phyloP scores from a whole-genome alignment of 2,113 vertebrate genomes.

The Callopanchax toddi region DNA sequence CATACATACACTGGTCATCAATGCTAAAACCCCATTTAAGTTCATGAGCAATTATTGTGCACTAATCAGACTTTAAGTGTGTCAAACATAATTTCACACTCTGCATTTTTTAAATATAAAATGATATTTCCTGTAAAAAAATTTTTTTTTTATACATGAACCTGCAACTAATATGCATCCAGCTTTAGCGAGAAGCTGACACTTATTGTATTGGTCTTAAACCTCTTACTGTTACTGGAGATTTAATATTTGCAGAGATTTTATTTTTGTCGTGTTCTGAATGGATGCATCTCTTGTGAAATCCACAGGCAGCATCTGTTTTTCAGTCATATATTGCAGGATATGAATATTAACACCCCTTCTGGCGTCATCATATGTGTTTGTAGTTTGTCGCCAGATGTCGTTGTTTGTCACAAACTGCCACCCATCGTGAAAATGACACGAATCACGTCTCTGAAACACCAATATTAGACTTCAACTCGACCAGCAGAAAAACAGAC shows the following conservation, averaged over 20 bases:
- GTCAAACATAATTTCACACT: no score
- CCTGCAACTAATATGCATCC: no score
- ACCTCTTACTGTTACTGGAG: no score
- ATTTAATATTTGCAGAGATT: neutral
- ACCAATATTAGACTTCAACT: slow-evolving; percentile 3
- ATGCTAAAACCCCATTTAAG: no score
- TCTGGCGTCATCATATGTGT: slow-evolving; percentile 8
- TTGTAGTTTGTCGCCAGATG: slow-evolving; percentile 63
- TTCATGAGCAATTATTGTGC: no score
- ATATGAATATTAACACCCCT: slow-evolving; percentile 7
- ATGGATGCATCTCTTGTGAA: neutral
- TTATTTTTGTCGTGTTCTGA: neutral
- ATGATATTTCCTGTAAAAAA: no score
- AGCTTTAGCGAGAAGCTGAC: neutral
- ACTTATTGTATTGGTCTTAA: neutral
- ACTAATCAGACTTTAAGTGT: no score
- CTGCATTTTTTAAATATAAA: no score
- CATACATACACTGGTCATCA: no score
- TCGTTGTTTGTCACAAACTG: slow-evolving; percentile 48
- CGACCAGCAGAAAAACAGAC: slow-evolving; percentile 13
- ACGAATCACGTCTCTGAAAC: slow-evolving; percentile 34
- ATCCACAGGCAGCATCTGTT: neutral
- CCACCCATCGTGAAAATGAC: slow-evolving; percentile 35
- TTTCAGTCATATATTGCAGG: neutral
- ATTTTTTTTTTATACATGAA: no score